Evolutionary conservation across 1,140 invertebrate genomes (phyloP).

Genomic region (Heliconius nattereri): DNA sequence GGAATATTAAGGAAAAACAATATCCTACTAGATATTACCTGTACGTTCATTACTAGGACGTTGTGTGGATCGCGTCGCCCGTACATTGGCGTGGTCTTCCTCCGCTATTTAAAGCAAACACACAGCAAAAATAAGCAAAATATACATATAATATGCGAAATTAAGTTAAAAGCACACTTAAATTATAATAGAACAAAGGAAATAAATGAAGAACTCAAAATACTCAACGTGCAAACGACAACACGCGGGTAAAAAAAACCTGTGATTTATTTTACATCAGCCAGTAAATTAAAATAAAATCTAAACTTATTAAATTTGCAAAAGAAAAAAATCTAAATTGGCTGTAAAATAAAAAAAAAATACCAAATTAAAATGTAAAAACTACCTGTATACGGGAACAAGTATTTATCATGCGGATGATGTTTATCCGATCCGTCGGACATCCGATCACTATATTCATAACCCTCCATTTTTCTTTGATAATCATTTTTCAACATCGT

Average conservation of each 20-base stretch:
- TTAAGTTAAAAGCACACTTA: conserved; percentile 35
- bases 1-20: conserved; percentile 6
- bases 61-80: conserved; percentile 60
- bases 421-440: conserved; percentile 89
- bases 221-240: neutral
- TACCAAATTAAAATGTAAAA: neutral
- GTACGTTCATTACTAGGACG: conserved; percentile 52
- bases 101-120: conserved; percentile 79
- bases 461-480: conserved; percentile 79
- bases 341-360: neutral
- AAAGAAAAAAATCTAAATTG: neutral
- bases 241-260: neutral
- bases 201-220: neutral
- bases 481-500: conserved; percentile 79
- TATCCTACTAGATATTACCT: conserved; percentile 50
- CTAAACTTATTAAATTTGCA: neutral
- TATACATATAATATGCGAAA: conserved; percentile 26
- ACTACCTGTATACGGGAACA: conserved; percentile 87
- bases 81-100: conserved; percentile 81
- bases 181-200: conserved; percentile 5
- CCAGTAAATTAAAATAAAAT: neutral
- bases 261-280: too few relatives aligned
- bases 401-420: conserved; percentile 88
- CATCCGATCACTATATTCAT: conserved; percentile 82
- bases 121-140: conserved; percentile 49